Evolutionary conservation across 2,113 vertebrate genomes (phyloP).

Genomic region (Oostethus manadensis): DNA sequence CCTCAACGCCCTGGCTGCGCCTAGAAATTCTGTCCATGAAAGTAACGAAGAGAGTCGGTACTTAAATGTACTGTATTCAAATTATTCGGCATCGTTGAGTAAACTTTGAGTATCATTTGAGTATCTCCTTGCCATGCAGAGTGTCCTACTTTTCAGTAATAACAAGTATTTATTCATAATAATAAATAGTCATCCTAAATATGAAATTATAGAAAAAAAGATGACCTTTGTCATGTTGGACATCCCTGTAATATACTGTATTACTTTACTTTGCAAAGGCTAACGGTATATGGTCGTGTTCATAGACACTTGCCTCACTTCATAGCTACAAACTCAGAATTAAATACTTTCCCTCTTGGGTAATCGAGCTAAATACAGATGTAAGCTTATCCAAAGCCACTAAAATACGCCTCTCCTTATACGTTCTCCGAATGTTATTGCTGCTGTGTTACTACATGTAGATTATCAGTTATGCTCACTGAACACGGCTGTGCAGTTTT

Average conservation of each 20-base stretch:
- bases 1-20: too few relatives aligned
- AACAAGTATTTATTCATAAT: too few relatives aligned
- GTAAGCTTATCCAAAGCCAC: conserved; percentile 25
- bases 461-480: conserved; percentile 44
- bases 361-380: conserved; percentile 55
- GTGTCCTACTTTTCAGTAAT: too few relatives aligned
- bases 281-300: conserved; percentile 59
- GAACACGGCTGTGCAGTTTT: conserved; percentile 34
- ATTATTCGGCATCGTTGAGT: too few relatives aligned
- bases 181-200: too few relatives aligned
- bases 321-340: conserved; percentile 48
- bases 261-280: conserved; percentile 16
- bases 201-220: too few relatives aligned
- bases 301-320: conserved; percentile 58
- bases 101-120: too few relatives aligned
- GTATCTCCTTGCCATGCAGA: too few relatives aligned
- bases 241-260: conserved; percentile 55
- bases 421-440: conserved; percentile 18
- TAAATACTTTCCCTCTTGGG: conserved; percentile 41
- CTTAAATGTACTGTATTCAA: too few relatives aligned
- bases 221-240: conserved; percentile 25
- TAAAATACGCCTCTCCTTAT: conserved; percentile 34
- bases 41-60: too few relatives aligned
- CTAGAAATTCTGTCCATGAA: too few relatives aligned
- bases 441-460: conserved; percentile 25